Evolutionary conservation across 2,113 vertebrate species (phyloP).

Genomic region (Sigmodon hispidus): DNA sequence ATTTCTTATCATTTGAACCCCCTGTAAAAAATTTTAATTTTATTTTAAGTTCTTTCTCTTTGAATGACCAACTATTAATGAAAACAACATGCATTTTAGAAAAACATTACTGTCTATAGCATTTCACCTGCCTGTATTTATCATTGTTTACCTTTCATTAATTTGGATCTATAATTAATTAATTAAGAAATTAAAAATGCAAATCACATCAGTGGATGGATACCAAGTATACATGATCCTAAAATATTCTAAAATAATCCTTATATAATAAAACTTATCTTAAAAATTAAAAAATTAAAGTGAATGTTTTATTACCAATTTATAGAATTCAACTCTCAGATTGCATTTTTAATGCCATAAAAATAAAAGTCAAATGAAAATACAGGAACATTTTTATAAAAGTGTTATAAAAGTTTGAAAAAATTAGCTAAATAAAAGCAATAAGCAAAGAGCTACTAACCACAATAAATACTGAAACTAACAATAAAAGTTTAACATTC

Average conservation of each 20-base stretch:
- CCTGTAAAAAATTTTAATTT: neutral
- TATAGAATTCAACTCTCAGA: neutral
- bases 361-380: neutral
- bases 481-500: neutral
- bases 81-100: neutral
- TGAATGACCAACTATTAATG: neutral
- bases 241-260: neutral
- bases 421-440: neutral
- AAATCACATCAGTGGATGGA: neutral
- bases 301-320: neutral
- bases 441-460: neutral
- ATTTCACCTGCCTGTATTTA: neutral
- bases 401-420: neutral
- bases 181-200: neutral
- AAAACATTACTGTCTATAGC: neutral
- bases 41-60: neutral
- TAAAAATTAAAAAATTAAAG: neutral
- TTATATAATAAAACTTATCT: neutral
- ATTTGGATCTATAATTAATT: too few relatives aligned
- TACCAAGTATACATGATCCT: neutral
- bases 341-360: neutral
- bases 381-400: neutral
- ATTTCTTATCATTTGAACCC: neutral
- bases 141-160: slow-evolving; percentile 13
- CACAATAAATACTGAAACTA: neutral